These are phyloP conservation scores for Acrobasis suavella DNA, from an alignment of 2,888 invertebrate species.

Conservation along the genomic window DNA sequence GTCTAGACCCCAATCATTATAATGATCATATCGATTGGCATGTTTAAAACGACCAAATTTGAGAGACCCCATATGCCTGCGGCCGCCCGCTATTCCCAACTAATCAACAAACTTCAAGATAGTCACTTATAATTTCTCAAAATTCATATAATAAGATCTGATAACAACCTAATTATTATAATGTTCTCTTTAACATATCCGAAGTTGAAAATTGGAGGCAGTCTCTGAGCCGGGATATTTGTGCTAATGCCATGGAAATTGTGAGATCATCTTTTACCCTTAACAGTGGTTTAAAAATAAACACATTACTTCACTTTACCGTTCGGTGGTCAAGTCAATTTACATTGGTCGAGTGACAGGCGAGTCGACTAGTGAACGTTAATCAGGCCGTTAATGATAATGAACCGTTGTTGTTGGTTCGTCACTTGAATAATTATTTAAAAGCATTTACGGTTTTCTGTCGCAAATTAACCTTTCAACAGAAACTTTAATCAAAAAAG, in stretches of 20 bases:
- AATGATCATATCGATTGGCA: conserved; percentile 80
- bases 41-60: conserved; percentile 76
- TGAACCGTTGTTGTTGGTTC: no score
- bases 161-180: conserved; percentile 82
- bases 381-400: neutral
- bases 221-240: conserved; percentile 66
- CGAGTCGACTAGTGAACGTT: neutral
- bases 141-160: conserved; percentile 81
- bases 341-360: neutral
- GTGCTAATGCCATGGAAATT: conserved; percentile 74
- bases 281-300: conserved; percentile 77
- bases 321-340: conserved; percentile 33
- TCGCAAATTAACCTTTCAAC: no score
- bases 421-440: no score
- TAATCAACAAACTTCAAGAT: conserved; percentile 70
- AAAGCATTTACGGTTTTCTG: no score
- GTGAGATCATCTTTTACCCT: conserved; percentile 71
- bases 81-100: conserved; percentile 68
- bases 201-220: conserved; percentile 68
- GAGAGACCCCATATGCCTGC: conserved; percentile 66
- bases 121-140: conserved; percentile 76
- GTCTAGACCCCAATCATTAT: conserved; percentile 78
- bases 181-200: conserved; percentile 81
- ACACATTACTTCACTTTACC: conserved; percentile 60
- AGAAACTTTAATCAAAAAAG: no score